These are phyloP conservation scores for Platerodrilus igneus DNA, from an alignment of 2,888 invertebrate genomes.

Conservation along the genomic window DNA sequence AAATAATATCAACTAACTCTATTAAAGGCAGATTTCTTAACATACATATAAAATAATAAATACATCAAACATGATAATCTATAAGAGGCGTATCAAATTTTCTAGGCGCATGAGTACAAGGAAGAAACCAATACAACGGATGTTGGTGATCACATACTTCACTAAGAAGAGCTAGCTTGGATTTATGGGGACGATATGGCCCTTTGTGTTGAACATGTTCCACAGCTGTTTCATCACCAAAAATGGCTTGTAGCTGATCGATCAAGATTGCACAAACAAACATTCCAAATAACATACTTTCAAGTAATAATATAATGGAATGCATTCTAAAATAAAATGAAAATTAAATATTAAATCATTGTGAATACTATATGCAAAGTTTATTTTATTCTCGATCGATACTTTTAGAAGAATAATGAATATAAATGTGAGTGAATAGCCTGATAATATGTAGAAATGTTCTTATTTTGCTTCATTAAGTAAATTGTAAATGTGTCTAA, in stretches of 20 bases:
- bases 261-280: conserved; percentile 83
- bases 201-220: conserved; percentile 71
- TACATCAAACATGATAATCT: conserved; percentile 44
- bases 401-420: conserved; percentile 9
- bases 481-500: too few species aligned
- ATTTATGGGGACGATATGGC: conserved; percentile 59
- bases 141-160: conserved; percentile 77
- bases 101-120: conserved; percentile 55
- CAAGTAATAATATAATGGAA: conserved; percentile 73
- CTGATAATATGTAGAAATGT: too few species aligned
- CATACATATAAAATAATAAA: too few species aligned
- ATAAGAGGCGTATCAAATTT: conserved; percentile 44
- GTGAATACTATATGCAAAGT: not conserved
- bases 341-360: not conserved
- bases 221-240: conserved; percentile 78
- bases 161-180: conserved; percentile 61
- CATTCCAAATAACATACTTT: conserved; percentile 79
- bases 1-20: too few species aligned
- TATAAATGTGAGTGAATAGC: too few species aligned
- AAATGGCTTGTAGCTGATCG: conserved; percentile 79
- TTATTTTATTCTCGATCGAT: not conserved
- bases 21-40: too few species aligned
- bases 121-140: conserved; percentile 67
- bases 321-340: conserved; percentile 66
- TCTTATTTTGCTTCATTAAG: too few species aligned